A percentile compares a stretch with the other conserved stretches of the same genome.
These are phyloP conservation scores for Schlechtendalia chinensis DNA, from an alignment of 1,140 invertebrate species.

Conservation along the genomic window DNA sequence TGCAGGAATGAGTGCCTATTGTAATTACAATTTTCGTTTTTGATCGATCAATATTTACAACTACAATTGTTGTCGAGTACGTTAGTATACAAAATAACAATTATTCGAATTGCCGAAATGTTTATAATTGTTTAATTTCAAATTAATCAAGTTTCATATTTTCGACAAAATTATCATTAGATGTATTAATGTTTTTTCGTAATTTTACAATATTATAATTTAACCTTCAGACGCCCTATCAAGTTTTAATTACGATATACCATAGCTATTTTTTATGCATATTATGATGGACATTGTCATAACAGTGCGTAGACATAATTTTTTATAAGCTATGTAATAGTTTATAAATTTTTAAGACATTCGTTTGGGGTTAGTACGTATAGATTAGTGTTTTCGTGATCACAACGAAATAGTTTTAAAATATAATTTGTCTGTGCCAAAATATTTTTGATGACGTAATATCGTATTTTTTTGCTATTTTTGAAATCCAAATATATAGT, in stretches of 20 bases:
- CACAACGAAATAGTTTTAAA: no score
- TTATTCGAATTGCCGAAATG: no score
- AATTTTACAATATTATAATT: not conserved
- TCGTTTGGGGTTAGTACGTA: not conserved
- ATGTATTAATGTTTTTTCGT: not conserved
- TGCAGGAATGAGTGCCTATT: no score
- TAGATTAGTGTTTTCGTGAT: not conserved
- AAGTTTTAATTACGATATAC: not conserved
- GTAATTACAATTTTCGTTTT: no score
- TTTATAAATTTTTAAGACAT: not conserved
- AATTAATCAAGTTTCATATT: not conserved
- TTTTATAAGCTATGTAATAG: not conserved
- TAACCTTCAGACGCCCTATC: not conserved
- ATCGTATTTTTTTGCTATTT: not conserved
- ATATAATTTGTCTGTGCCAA: no score
- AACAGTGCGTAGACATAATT: not conserved
- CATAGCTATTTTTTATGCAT: not conserved
- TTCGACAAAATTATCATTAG: not conserved
- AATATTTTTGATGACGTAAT: not conserved
- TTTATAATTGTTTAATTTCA: slow-evolving; percentile 10
- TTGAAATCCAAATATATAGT: no score
- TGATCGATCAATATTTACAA: not conserved
- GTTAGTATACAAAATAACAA: no score
- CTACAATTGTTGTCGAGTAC: no score
- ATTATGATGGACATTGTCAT: not conserved